These are phyloP conservation scores for Rhombomys opimus DNA, from an alignment of 2,113 vertebrate species.

Conservation along the genomic window DNA sequence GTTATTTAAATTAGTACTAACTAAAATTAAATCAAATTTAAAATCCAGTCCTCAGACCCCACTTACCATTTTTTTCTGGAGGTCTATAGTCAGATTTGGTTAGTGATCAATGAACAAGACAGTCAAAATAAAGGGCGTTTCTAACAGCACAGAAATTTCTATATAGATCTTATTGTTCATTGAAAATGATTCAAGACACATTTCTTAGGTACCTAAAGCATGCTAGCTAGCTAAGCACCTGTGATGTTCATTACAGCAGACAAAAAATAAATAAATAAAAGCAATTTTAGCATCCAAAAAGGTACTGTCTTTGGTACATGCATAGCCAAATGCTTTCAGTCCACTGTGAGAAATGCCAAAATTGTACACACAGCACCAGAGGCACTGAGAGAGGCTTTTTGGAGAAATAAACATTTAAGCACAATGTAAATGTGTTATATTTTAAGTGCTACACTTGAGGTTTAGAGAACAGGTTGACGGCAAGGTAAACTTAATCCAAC, in stretches of 20 bases:
- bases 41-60: background rate
- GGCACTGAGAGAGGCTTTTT: background rate
- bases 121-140: background rate
- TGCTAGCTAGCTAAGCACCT: background rate
- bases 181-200: background rate
- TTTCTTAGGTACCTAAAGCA: background rate
- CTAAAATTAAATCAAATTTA: conserved; percentile 35
- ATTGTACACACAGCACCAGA: background rate
- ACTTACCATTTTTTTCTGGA: background rate
- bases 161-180: background rate
- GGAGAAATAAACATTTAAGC: background rate
- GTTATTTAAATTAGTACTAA: background rate
- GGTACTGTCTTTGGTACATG: background rate
- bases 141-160: background rate
- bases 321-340: background rate
- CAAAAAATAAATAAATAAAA: background rate
- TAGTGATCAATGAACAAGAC: background rate
- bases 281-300: background rate
- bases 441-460: background rate
- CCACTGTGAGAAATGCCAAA: background rate
- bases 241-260: background rate
- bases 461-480: background rate
- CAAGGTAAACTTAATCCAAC: background rate
- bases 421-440: background rate
- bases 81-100: background rate